Evolutionary conservation across 1,140 invertebrate species (phyloP), one percentile per base, ranked within the genome.

Genomic region (Prorops nasuta): DNA sequence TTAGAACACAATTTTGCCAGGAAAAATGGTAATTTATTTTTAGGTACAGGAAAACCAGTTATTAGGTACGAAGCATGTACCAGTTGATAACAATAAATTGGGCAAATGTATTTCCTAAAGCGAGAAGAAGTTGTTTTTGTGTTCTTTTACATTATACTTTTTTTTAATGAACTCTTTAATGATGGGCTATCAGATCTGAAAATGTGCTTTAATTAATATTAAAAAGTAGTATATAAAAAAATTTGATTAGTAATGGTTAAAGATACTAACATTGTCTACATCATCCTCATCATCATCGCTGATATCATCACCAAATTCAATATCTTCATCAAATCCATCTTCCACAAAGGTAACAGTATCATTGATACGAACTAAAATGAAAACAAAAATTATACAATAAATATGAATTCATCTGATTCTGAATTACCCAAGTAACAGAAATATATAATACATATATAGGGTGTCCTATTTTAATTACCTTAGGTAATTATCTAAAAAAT

Each of bases 291-390:
- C 91, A 69, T 90, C 89, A 61, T 91, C 91, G 71, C 88, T 91
- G 67, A 90, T 87, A 76, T 92, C 90, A 81, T 96, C 92, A 59
- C 91, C 92, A 64, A 96, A 96, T 73, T 94, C 91, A 77, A 96
- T 96, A 67, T 95, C 92, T 77, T 94, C 92, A 79, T 96, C 92
- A 65, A 93, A 86, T 58, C 91, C 92, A 78, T 94, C 92, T 68
- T 94, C 92, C 52, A 94, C 91, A 75, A 95, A 95, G 46, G 91
- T 93, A 60, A 93, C 91, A 54, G 89, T 94, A 62, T 96, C 93
- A 71, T 94, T 95, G 81, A 96, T 94, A 73, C 92, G 90, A 61
- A 94, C 91, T 81, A 46, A 31, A 76, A 68, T 49, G 60, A 60
- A 32, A 38, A 16, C 21, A 55, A 49, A n/a, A n/a, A n/a, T n/a